Percentiles rank a stretch among this genome's conserved stretches.
Conservation (phyloP, 2,113 vertebrate species). For the Odontophorus gujanensis region DNA sequence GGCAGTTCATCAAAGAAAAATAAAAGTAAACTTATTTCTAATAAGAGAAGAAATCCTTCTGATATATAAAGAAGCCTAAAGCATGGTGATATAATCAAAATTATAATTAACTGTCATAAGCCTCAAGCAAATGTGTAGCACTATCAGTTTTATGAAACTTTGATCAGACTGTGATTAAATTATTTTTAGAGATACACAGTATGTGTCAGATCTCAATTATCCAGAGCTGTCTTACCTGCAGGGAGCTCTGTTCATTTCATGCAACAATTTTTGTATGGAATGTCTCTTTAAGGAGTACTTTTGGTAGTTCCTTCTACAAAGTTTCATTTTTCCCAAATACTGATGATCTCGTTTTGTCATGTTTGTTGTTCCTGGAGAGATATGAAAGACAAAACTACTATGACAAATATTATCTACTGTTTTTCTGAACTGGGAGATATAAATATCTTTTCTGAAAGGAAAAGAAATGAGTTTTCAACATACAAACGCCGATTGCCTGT, state of each 20-base stretch:
- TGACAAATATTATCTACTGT: background rate
- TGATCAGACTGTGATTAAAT: slow-evolving; percentile 49
- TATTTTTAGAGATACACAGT: slow-evolving; percentile 34
- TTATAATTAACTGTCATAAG: slow-evolving; percentile 63
- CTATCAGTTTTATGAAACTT: slow-evolving; percentile 62
- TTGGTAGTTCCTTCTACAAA: background rate
- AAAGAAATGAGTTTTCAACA: background rate
- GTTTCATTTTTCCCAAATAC: background rate
- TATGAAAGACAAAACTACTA: background rate
- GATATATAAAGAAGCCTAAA: slow-evolving; percentile 48
- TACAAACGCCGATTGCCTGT: background rate
- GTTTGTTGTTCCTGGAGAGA: background rate
- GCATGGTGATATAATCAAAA: slow-evolving; percentile 59
- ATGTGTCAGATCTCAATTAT: slow-evolving; percentile 52
- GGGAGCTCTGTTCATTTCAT: slow-evolving; percentile 1
- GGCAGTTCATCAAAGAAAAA: slow-evolving; percentile 43
- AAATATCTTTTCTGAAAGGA: background rate
- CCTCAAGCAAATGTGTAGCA: slow-evolving; percentile 56
- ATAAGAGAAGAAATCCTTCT: slow-evolving; percentile 27
- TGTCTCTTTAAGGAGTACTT: background rate
- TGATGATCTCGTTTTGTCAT: background rate
- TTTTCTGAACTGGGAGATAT: background rate
- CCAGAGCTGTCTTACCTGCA: slow-evolving; percentile 4
- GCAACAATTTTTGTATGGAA: background rate
- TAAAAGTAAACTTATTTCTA: slow-evolving; percentile 49